These are phyloP conservation scores for Neotoxoptera formosana DNA, from an alignment of 1,140 invertebrate species.

Conservation along the genomic window DNA sequence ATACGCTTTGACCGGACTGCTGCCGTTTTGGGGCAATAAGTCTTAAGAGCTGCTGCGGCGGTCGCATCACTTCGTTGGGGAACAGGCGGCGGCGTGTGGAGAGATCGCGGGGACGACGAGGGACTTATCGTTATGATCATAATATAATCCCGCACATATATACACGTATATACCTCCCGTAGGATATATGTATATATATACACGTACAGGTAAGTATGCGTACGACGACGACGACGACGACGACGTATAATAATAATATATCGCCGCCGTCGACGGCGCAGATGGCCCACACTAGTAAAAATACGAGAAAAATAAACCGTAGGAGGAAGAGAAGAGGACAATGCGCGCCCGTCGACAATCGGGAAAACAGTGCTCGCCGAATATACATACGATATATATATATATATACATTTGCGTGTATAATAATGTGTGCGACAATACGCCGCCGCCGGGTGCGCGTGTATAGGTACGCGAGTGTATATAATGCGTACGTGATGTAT, in stretches of 20 bases:
- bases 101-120: not conserved
- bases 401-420: not conserved
- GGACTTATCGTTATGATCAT: not conserved
- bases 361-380: not conserved
- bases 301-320: slow-evolving; percentile 4
- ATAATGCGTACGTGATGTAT: not conserved
- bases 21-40: too few relatives aligned
- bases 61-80: not conserved
- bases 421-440: not conserved
- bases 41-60: too few relatives aligned
- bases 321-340: not conserved
- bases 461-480: not conserved
- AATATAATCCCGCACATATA: not conserved
- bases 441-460: not conserved
- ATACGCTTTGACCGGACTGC: not conserved
- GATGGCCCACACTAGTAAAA: not conserved
- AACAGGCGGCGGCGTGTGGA: too few relatives aligned
- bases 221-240: too few relatives aligned
- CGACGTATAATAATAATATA: not conserved
- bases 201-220: not conserved
- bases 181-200: not conserved
- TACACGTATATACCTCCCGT: too few relatives aligned
- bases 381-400: not conserved
- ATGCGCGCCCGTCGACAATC: not conserved
- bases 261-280: not conserved